Evolutionary conservation across 2,888 invertebrate genomes (phyloP), one percentile per base, ranked within the genome.

Genomic region (Hirtodrosophila confusa): DNA sequence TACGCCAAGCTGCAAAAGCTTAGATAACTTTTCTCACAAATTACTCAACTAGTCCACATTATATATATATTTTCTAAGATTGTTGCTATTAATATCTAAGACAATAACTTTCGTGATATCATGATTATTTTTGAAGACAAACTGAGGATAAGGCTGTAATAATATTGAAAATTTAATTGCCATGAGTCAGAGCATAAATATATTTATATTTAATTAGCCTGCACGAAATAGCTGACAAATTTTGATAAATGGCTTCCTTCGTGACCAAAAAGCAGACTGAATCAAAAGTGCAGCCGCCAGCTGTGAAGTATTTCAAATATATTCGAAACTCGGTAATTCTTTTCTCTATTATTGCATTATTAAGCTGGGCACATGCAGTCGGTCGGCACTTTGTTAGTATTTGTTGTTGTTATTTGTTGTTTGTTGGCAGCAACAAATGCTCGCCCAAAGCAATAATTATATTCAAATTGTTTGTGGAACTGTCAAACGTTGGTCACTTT

Each of bases 181-280:
- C 40, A 37, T 35, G 51, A 27, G 39, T 45, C 44, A 47, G 41
- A 40, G 47, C 35, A 45, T 50, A 62, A 69, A 74, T 66, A 74
- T 71, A 79, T 83, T 69, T 71, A 17, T 60, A 74, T 85, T 70
- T 75, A 84, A 82, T 82, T 75, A 69, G 61, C 69, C 44, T 67
- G 65, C 75, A 78, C 65, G 82, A 73, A 80, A 69, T 55, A 55
- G 48, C 49, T 69, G 72, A 83, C 80, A 78, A 56, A 57, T 61
- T 47, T 69, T 88, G 84, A 88, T 60, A 65, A 76, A 88, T 69
- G 84, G 63, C 76, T 86, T 85, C 86, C 88, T 67, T 58, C 50
- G 69, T 78, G 71, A 61, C 68, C 69, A 57, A 65, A 50, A 56
- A 48, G 27, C 29, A 17, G 48, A 65, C 39, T 23, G 57, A 11